These are phyloP conservation scores for Synaphobranchus kaupii DNA, from an alignment of 2,797 vertebrate genomes.

Conservation along the genomic window DNA sequence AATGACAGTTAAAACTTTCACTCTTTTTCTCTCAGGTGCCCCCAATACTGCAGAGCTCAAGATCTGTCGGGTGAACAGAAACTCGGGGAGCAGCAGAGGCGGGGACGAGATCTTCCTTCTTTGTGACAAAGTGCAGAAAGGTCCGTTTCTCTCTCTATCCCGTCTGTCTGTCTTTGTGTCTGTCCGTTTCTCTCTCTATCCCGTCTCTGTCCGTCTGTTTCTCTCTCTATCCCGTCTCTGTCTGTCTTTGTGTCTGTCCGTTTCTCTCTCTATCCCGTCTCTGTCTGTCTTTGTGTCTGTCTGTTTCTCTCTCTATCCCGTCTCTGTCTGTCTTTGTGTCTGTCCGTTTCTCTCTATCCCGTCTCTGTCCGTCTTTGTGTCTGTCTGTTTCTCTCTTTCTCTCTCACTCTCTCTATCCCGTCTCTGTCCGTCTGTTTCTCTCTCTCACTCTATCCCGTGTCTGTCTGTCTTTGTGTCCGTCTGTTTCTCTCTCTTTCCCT, in stretches of 20 bases:
- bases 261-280: neutral
- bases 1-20: neutral
- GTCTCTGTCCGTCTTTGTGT: neutral
- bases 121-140: constrained; percentile 95
- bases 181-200: neutral
- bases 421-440: neutral
- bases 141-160: constrained; percentile 53
- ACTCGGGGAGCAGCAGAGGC: constrained; percentile 85
- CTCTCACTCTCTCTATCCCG: too few relatives aligned
- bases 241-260: neutral
- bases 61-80: constrained; percentile 88
- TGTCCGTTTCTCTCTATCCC: neutral
- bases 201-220: neutral
- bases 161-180: neutral
- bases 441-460: too few relatives aligned
- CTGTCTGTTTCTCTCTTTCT: neutral
- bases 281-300: constrained; percentile 56
- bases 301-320: neutral
- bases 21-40: constrained; percentile 54
- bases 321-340: neutral
- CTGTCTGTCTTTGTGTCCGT: neutral
- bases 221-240: neutral
- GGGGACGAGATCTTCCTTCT: constrained; percentile 91
- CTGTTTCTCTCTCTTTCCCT: too few relatives aligned
- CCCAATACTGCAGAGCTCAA: constrained; percentile 80